Evolutionary conservation across 2,113 vertebrate genomes (phyloP).

Genomic region (Actinemys pallida): DNA sequence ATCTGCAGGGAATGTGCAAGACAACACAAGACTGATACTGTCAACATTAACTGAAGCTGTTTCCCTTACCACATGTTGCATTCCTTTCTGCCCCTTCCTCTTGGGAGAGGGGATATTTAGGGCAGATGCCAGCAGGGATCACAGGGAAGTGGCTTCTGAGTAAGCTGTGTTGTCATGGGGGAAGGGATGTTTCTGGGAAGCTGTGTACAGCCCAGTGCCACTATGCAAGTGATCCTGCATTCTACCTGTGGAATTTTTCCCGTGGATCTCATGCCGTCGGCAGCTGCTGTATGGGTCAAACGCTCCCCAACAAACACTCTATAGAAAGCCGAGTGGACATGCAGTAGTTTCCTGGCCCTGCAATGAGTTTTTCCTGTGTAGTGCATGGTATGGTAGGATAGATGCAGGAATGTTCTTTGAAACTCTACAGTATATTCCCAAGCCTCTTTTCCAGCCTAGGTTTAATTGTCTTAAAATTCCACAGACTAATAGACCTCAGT

Average conservation of each 20-base stretch:
- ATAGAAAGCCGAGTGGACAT: background rate
- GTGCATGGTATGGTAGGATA: accelerated
- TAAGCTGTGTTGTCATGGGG: background rate
- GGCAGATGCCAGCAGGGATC: background rate
- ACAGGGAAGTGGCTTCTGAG: background rate
- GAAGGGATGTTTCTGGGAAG: background rate
- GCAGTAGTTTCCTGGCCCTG: background rate
- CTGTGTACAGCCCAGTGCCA: background rate
- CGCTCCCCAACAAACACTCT: accelerated
- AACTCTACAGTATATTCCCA: background rate
- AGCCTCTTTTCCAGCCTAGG: background rate
- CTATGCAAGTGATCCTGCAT: background rate
- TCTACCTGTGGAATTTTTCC: background rate
- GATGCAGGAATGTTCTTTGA: background rate
- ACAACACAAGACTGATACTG: background rate
- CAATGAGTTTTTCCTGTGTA: background rate
- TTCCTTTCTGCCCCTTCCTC: background rate
- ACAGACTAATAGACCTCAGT: background rate
- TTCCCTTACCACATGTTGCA: background rate
- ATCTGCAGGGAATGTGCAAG: background rate
- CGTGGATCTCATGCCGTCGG: background rate
- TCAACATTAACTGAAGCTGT: background rate
- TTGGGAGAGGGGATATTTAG: background rate
- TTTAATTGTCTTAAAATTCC: background rate
- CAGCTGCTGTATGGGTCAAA: background rate